Base-by-base conservation (phyloP, 1,140 invertebrate species). In the Melipona quadrifasciata region DNA sequence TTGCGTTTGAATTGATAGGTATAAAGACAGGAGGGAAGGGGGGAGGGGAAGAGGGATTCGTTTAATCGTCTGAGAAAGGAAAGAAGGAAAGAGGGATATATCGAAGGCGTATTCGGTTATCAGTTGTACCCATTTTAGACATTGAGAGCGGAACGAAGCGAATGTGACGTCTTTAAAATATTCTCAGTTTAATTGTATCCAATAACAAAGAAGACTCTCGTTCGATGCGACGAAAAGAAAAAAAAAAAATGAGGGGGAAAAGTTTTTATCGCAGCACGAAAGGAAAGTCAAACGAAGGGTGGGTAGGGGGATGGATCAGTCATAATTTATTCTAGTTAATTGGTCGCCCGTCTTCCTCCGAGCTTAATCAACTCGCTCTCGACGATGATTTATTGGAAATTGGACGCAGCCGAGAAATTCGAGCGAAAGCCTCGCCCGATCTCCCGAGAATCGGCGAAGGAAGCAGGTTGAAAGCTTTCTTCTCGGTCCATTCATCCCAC, bases 251-350 rank as follows among this genome's bases (percentile, higher is more conserved):
- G 31, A 24, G 19, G 31, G 58, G 10, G 14, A 19, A 2, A 31
- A 27, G 21, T 82, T 82, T 67, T 77, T 27, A 27, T 24, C 17
- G 19, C 6, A 2, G 0, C 11, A 21, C 1, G 39, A 75, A 75
- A 61, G 10, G 39, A 53, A 78, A 73, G 68, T 27, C 58, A 47
- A 47, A 78, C 34, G 73, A 31, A 31, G 31, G 2, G 31, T 31
- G 31, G 2, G 31, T 31, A 31, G 31, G 31, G 68, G 51, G 74
- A 8, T 74, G 3, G 19, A 12, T 17, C 21, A 10, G 14, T 17
- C 51, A 12, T 84, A 80, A 83, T 84, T 64, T 71, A 77, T 80
- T 51, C 76, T 74, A 17, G 11, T 83, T 84, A 86, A 88, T 86
- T 47, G 61, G 61, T 86, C 51, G 24, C 17, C 51, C 51, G 80